Evolutionary conservation across 37 sponge, comb jelly and placozoan genomes (phyloP).

Genomic region (Theonella swinhoei): DNA sequence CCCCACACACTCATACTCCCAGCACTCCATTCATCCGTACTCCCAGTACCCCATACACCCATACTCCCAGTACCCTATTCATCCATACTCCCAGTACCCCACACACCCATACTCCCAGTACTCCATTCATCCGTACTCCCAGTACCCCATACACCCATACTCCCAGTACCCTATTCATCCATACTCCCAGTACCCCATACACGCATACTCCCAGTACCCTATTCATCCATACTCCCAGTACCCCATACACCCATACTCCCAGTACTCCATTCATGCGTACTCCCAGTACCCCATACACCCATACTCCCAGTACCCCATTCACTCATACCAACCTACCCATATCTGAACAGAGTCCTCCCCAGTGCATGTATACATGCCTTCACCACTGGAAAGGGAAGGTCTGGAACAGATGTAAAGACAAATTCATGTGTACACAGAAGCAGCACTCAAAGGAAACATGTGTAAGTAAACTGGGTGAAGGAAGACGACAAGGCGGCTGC

Average conservation of each 20-base stretch:
- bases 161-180: background rate
- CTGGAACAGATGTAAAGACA: background rate
- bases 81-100: background rate
- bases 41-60: background rate
- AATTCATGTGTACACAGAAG: background rate
- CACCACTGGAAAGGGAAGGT: slow-evolving; percentile 10
- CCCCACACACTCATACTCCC: background rate
- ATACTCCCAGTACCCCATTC: too few species aligned
- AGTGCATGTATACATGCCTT: background rate
- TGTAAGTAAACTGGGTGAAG: background rate
- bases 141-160: background rate
- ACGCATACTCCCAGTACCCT: background rate
- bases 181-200: background rate
- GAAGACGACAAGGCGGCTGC: background rate
- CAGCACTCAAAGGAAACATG: background rate
- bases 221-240: background rate
- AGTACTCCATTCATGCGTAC: background rate
- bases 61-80: background rate
- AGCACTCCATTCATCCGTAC: background rate
- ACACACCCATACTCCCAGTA: background rate
- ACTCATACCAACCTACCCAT: background rate
- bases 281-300: background rate
- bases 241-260: background rate
- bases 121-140: background rate
- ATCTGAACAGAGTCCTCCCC: slow-evolving; percentile 10